Conservation (phyloP, 2,113 vertebrate genomes). For the Corythornis cristatus region DNA sequence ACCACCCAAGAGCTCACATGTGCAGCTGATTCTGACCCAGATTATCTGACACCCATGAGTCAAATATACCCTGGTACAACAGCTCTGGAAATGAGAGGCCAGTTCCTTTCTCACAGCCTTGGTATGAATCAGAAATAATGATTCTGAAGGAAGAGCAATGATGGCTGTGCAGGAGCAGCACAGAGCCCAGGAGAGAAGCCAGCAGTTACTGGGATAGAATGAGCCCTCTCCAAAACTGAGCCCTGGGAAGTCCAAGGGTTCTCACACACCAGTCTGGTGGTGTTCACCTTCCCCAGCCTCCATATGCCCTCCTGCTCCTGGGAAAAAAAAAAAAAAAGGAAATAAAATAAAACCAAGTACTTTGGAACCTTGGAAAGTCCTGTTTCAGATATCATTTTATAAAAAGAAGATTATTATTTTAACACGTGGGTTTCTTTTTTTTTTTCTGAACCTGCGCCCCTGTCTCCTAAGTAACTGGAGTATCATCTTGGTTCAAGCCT, state of each 20-base stretch:
- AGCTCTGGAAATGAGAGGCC: background rate
- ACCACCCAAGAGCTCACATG: constrained; percentile 45
- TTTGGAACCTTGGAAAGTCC: background rate
- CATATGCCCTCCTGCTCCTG: background rate
- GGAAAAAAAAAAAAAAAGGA: background rate
- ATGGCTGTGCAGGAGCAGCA: background rate
- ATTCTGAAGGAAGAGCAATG: background rate
- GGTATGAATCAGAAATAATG: background rate
- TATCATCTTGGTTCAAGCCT: background rate
- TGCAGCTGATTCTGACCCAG: constrained; percentile 27
- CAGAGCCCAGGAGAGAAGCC: background rate
- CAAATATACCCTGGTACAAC: background rate
- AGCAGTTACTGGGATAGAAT: background rate
- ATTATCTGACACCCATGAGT: constrained; percentile 26
- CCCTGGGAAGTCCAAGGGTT: background rate
- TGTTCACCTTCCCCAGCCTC: background rate
- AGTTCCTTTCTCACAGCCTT: background rate
- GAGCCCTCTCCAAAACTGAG: background rate
- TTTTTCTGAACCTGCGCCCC: background rate
- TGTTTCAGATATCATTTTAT: background rate
- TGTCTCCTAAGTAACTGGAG: background rate
- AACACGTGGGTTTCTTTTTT: background rate
- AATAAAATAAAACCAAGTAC: background rate
- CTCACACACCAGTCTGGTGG: background rate
- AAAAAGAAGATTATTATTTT: background rate